Base-by-base conservation (phyloP, 1,140 invertebrate species). In the Solenopsis fugax region DNA sequence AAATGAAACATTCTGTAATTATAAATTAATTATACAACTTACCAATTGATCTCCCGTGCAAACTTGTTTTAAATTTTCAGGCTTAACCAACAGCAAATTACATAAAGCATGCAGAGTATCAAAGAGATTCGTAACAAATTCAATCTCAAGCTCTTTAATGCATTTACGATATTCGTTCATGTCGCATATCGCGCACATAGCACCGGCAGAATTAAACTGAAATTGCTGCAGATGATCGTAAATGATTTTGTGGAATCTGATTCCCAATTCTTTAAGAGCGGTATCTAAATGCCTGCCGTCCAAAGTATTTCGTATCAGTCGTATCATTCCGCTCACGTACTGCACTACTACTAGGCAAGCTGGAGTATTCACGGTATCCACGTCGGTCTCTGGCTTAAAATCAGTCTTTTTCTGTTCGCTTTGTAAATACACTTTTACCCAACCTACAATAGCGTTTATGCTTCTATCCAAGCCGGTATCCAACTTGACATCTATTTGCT, bases 171-270 rank as follows among this genome's bases (percentile, higher is more conserved):
- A 98, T 94, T 99, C 99, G 93, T 99, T 99, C 75, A 99, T 98
- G 96, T 99, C 99, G 96, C 98, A 99, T 87, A 99, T 99, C 2
- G 98, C 98, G 94, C 98, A 97, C 98, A 99, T 99, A 3, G 98
- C 99, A 80, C 98, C 99, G 84, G 98, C 97, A 24, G 98, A 98
- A 95, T 98, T 99, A 93, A 99, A 99, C 92, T 98, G 98, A 96
- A 98, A 99, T 91, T 98, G 98, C 89, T 98, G 97, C 58, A 99
- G 95, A 95, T 99, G 99, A 91, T 99, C 98, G 92, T 98, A 99
- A 76, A 99, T 97, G n/a, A 98, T 97, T 82, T 98, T 96, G 95
- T 99, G 99, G 87, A 99, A 97, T 69, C 98, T 96, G 29, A 97
- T 96, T 0, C 99, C 99, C 2, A 99, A 95, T 95, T 99, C 99